phyloP scores from a whole-genome alignment of 2,888 invertebrate species.

The Keiferia lycopersicella region DNA sequence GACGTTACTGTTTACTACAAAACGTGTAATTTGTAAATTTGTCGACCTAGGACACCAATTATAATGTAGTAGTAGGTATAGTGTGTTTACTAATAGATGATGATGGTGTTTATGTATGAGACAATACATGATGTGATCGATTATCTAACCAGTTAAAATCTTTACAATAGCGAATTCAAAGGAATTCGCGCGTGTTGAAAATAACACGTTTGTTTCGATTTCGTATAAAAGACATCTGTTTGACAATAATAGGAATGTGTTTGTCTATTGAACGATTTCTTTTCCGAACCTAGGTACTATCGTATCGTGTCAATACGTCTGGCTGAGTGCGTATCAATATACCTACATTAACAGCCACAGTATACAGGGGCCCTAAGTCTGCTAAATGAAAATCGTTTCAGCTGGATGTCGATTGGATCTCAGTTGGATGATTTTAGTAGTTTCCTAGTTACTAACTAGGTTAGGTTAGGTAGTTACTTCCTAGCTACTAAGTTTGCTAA shows the following conservation, averaged over 20 bases:
- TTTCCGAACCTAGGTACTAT: too few relatives aligned
- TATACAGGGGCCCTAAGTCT: too few relatives aligned
- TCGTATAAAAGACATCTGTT: background rate
- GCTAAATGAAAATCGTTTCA: too few relatives aligned
- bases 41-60: background rate
- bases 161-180: background rate
- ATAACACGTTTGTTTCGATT: slow-evolving; percentile 23
- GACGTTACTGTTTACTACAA: background rate
- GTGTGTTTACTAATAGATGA: slow-evolving; percentile 35
- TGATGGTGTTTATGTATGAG: slow-evolving; percentile 50
- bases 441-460: too few relatives aligned
- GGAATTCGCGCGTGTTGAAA: slow-evolving; percentile 18
- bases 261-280: background rate
- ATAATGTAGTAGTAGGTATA: background rate
- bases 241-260: background rate
- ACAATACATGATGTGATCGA: slow-evolving; percentile 62
- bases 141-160: slow-evolving; percentile 51
- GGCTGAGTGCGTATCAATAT: too few relatives aligned
- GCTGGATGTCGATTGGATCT: too few relatives aligned
- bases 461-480: too few relatives aligned
- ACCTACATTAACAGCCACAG: too few relatives aligned
- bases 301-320: too few relatives aligned
- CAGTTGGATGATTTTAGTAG: too few relatives aligned
- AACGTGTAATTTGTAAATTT: slow-evolving; percentile 1
- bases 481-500: too few relatives aligned